Evolutionary conservation across 2,888 invertebrate species (phyloP).

Genomic region (Mycalesis mineus): DNA sequence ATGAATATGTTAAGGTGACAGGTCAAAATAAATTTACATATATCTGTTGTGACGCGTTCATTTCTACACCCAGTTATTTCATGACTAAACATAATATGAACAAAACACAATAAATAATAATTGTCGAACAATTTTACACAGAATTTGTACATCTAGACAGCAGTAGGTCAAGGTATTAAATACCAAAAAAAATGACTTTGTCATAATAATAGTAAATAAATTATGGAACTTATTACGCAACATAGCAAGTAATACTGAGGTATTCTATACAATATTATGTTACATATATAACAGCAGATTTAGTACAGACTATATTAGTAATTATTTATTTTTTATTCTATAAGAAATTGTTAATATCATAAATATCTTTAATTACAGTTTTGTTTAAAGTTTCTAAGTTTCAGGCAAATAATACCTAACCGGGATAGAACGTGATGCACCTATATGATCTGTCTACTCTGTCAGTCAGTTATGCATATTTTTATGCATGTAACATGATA

Average conservation of each 20-base stretch:
- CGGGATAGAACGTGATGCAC: not conserved
- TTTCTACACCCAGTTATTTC: constrained; percentile 23
- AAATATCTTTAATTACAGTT: not conserved
- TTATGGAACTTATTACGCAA: constrained; percentile 17
- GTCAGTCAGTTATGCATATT: too few species aligned
- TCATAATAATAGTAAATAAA: constrained; percentile 10
- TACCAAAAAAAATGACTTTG: constrained; percentile 30
- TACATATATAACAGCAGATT: not conserved
- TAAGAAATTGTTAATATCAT: not conserved
- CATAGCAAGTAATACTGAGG: constrained; percentile 33
- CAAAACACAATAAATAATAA: constrained; percentile 62
- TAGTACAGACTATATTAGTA: not conserved
- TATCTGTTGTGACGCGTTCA: too few species aligned
- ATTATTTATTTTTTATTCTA: constrained; percentile 2
- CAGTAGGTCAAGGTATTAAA: constrained; percentile 30
- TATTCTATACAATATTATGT: constrained; percentile 20
- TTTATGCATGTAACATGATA: not conserved
- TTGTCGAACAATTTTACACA: constrained; percentile 41
- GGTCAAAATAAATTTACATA: not conserved
- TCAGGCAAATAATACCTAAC: not conserved
- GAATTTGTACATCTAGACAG: constrained; percentile 66
- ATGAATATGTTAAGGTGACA: not conserved
- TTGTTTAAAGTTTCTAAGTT: not conserved
- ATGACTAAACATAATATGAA: constrained; percentile 29
- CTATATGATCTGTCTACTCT: too few species aligned